Evolutionary conservation across 2,888 invertebrate genomes (phyloP).

Genomic region (Mechanitis messenoides): DNA sequence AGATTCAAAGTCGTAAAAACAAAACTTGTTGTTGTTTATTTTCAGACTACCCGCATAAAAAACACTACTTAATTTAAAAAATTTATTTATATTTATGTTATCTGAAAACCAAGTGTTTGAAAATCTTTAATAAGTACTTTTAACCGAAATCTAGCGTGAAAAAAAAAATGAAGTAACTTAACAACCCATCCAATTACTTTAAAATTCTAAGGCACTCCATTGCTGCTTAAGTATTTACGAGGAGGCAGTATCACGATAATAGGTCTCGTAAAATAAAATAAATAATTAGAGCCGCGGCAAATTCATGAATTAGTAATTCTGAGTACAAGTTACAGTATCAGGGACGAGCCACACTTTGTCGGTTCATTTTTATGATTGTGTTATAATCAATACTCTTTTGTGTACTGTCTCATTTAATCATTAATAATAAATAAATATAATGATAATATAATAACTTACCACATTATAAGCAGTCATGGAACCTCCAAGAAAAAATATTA

Average conservation of each 20-base stretch:
- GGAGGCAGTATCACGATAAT: slow-evolving; percentile 62
- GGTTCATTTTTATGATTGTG: neutral
- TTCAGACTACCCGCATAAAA: too few relatives aligned
- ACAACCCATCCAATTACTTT: slow-evolving; percentile 35
- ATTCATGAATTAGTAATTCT: slow-evolving; percentile 72
- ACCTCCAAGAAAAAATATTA: slow-evolving; percentile 14
- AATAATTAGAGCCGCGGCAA: slow-evolving; percentile 65
- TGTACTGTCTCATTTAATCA: too few relatives aligned
- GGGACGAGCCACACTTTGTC: slow-evolving; percentile 22
- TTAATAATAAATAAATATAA: too few relatives aligned
- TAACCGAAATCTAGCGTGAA: slow-evolving; percentile 20
- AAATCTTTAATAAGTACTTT: slow-evolving; percentile 18
- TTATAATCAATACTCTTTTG: too few relatives aligned
- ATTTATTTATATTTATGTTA: neutral
- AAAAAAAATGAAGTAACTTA: slow-evolving; percentile 21
- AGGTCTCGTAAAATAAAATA: slow-evolving; percentile 72
- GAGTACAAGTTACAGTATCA: slow-evolving; percentile 43
- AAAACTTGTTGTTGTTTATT: too few relatives aligned
- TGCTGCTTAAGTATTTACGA: slow-evolving; percentile 64
- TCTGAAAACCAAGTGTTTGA: neutral
- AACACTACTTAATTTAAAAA: neutral
- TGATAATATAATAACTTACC: too few relatives aligned
- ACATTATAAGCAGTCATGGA: too few relatives aligned
- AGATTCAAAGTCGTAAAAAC: too few relatives aligned
- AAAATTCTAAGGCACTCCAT: slow-evolving; percentile 37